Base-by-base conservation (phyloP, 2,888 invertebrate genomes). In the Epistrophe eligans region DNA sequence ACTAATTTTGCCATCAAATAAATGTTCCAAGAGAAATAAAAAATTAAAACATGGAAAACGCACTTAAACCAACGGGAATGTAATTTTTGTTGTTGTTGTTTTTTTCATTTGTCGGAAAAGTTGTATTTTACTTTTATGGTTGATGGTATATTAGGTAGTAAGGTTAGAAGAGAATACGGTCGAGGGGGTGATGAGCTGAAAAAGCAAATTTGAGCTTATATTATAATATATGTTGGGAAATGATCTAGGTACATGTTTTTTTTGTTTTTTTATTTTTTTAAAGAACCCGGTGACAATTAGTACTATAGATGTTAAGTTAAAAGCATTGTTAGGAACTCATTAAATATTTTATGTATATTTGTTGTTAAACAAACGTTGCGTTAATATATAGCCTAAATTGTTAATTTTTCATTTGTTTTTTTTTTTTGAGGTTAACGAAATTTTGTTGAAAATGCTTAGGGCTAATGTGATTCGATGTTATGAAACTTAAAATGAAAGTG, bases 1-100 rank as follows among this genome's bases (percentile, higher is more conserved):
- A 83, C 83, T 87, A 87, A 87, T 87, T 83, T 87, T 87, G 87
- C 83, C 79, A 83, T 87, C 87, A 87, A 87, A 79, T 87, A 73
- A 73, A 85, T 85, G 85, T 85, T 77, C 24, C 40, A 50, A 80
- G 72, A 79, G 43, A 38, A 17, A 79, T 72, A 64, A 72, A 48
- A 45, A 64, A 64, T 48, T 58, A 81, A 66, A 72, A 72, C 58
- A 72, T 45, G 67, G 48, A 52, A 57, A 64, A 55, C 70, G 55
- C 40, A 70, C 70, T 70, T 40, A 70, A 55, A 28, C 55, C 70
- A 35, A 60, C 32, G 32, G 72, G 45, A 58, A 72, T 45, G 45
- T 57, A 24, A 72, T 52, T 70, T 38, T 70, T 24, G 2, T 9
- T 52, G n/a, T 38, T n/a, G n/a, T 24, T 40, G 2, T 11, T 43